These are phyloP conservation scores for Druon quercuslanigerum DNA, from an alignment of 1,140 invertebrate species.

Conservation along the genomic window DNA sequence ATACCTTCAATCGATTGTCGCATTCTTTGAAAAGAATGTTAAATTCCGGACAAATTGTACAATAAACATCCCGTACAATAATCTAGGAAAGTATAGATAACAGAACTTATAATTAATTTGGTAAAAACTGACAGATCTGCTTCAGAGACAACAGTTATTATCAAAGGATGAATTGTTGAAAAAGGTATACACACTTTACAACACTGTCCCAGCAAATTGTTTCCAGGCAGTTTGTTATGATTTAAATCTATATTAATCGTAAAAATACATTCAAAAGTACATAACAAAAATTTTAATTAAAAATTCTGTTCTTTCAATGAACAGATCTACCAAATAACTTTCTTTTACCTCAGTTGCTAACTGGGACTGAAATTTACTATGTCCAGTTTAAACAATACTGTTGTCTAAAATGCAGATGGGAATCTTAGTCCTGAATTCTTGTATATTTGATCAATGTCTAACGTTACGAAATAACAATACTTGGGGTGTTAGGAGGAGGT, in stretches of 20 bases:
- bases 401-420: neutral
- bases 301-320: too few relatives aligned
- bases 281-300: too few relatives aligned
- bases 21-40: constrained; percentile 9
- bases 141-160: neutral
- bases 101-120: constrained; percentile 34
- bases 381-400: neutral
- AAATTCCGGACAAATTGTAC: constrained; percentile 7
- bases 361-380: too few relatives aligned
- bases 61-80: neutral
- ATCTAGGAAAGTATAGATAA: neutral
- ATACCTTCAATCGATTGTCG: constrained; percentile 16
- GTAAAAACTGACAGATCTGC: neutral
- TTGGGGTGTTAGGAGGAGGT: neutral
- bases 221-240: too few relatives aligned
- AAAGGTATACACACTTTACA: neutral
- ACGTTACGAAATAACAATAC: neutral
- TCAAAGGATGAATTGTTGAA: neutral
- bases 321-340: too few relatives aligned
- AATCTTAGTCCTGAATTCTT: neutral
- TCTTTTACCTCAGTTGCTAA: too few relatives aligned
- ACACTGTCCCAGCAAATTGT: neutral
- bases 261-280: too few relatives aligned
- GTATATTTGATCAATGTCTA: neutral
- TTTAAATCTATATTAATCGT: too few relatives aligned